These are phyloP conservation scores for Diachrysia chrysitis DNA, from an alignment of 2,888 invertebrate species.

Conservation along the genomic window DNA sequence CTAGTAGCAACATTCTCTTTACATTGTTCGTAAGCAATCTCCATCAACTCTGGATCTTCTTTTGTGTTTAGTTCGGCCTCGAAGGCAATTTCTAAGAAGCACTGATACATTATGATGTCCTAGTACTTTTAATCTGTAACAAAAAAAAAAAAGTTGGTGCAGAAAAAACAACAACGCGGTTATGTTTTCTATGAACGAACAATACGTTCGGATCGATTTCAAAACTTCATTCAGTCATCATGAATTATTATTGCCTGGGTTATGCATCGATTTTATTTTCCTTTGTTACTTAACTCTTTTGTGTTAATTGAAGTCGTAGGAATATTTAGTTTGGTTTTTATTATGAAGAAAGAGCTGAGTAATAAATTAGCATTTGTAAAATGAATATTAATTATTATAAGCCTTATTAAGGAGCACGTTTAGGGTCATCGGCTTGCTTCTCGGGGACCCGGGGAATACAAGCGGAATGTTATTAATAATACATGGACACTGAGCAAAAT, in stretches of 20 bases:
- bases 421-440: not conserved
- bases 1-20: conserved; percentile 78
- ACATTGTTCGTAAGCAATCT: conserved; percentile 74
- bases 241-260: not conserved
- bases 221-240: not conserved
- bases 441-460: not conserved
- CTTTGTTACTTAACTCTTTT: not conserved
- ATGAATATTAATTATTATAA: not conserved
- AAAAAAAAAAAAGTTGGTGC: conserved; percentile 9
- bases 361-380: not conserved
- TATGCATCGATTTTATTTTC: not conserved
- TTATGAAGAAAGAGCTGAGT: not conserved
- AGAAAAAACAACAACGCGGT: not conserved
- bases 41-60: conserved; percentile 78
- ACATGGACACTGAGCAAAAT: not conserved
- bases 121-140: conserved; percentile 42
- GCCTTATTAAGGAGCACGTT: not conserved
- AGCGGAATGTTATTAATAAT: conserved; percentile 7
- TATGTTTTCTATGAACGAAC: not conserved
- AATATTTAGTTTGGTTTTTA: not conserved
- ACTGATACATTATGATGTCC: conserved; percentile 75
- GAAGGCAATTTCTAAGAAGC: conserved; percentile 81
- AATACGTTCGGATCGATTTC: not conserved
- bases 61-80: conserved; percentile 80
- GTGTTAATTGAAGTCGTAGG: not conserved